These are phyloP conservation scores for Nasonovia ribisnigri DNA, from an alignment of 2,888 invertebrate genomes.

Conservation along the genomic window DNA sequence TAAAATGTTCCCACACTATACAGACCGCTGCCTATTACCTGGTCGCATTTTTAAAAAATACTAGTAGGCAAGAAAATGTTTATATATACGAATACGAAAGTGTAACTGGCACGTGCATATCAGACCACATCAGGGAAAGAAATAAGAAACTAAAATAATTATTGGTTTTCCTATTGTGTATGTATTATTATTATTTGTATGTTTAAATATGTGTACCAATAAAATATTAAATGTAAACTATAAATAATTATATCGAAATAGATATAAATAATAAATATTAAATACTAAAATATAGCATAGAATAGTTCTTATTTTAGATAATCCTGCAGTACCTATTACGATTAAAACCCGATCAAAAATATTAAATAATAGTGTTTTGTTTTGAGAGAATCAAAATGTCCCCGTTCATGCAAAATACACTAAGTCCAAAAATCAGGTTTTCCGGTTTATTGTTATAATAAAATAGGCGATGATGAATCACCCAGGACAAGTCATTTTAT, in stretches of 20 bases:
- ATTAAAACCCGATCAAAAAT: neutral
- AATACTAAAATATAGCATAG: neutral
- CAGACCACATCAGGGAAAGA: neutral
- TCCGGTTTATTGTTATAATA: too few species aligned
- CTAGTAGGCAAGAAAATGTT: neutral
- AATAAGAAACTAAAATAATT: neutral
- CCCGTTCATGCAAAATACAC: too few species aligned
- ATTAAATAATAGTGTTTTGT: neutral
- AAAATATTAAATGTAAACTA: neutral
- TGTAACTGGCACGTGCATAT: neutral
- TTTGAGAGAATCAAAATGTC: neutral
- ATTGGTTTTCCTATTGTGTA: neutral
- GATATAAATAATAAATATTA: neutral
- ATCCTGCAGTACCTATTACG: neutral
- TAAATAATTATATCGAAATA: neutral
- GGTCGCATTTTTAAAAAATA: constrained; percentile 13
- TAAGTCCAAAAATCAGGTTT: too few species aligned
- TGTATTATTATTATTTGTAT: neutral
- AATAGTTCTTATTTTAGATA: neutral
- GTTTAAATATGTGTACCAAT: neutral
- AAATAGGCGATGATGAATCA: too few species aligned
- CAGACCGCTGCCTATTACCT: constrained; percentile 1
- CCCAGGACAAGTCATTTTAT: too few species aligned
- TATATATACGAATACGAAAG: neutral
- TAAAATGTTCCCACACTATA: neutral